A percentile compares a stretch with the other conserved stretches of the same genome.
These are phyloP conservation scores for Ctenopoma kingsleyae DNA, from an alignment of 2,797 vertebrate genomes.

Conservation along the genomic window DNA sequence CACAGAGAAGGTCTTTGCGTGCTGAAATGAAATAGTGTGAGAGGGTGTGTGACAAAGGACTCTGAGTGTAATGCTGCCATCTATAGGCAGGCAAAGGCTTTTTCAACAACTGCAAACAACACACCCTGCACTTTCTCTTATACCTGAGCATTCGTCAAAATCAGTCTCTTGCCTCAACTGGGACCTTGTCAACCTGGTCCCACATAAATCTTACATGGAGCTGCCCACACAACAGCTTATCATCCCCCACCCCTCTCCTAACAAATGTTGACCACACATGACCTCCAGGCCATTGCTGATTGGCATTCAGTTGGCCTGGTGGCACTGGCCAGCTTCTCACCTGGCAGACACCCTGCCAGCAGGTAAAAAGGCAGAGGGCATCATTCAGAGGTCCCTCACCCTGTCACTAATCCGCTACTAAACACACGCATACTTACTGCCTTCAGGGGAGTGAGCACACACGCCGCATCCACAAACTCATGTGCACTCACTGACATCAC, in stretches of 20 bases:
- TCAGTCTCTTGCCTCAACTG: constrained; percentile 5
- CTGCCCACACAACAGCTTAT: constrained; percentile 13
- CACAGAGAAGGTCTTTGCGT: constrained; percentile 12
- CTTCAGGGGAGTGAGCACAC: background rate
- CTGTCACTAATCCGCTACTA: constrained; percentile 50
- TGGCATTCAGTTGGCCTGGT: constrained; percentile 67
- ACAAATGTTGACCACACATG: constrained; percentile 42
- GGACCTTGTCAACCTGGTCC: constrained; percentile 10
- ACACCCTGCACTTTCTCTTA: constrained; percentile 2
- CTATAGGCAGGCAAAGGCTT: constrained; percentile 63
- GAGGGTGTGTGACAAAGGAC: constrained; percentile 47
- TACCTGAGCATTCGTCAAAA: constrained; percentile 13
- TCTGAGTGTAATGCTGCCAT: constrained; percentile 79
- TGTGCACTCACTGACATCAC: constrained; percentile 4
- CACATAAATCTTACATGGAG: constrained; percentile 2
- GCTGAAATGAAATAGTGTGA: constrained; percentile 30
- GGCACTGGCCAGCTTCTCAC: constrained; percentile 56
- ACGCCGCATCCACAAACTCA: constrained; percentile 27
- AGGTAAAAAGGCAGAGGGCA: constrained; percentile 50
- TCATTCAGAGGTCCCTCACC: constrained; percentile 67
- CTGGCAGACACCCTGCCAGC: constrained; percentile 58
- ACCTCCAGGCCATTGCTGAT: constrained; percentile 64
- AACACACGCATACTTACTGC: constrained; percentile 13
- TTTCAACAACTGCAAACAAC: background rate
- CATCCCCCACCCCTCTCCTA: constrained; percentile 12